Evolutionary conservation across 2,113 vertebrate species (phyloP).

Genomic region (Pseudorectes ferrugineus): DNA sequence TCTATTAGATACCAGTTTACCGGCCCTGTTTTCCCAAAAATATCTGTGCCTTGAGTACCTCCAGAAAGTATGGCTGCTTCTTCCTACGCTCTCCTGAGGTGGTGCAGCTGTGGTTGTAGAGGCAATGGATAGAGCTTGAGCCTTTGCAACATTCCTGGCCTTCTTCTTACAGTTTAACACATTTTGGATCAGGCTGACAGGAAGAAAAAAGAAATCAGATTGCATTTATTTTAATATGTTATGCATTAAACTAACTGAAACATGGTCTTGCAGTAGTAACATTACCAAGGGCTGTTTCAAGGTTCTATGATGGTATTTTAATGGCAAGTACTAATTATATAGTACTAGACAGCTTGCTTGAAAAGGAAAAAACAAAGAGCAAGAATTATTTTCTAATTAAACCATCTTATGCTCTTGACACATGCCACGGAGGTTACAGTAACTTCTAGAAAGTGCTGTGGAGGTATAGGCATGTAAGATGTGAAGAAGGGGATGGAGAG

Average conservation of each 20-base stretch:
- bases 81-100: not conserved
- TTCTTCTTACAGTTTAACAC: not conserved
- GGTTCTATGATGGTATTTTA: not conserved
- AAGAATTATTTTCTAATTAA: not conserved
- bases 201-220: not conserved
- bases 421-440: not conserved
- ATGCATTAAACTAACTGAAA: not conserved
- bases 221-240: not conserved
- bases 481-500: not conserved
- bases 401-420: not conserved
- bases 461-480: not conserved
- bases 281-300: not conserved
- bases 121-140: rapidly evolving
- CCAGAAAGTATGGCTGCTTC: not conserved
- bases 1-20: not conserved
- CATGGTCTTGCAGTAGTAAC: not conserved
- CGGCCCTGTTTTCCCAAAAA: not conserved
- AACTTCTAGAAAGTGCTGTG: not conserved
- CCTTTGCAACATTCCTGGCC: not conserved
- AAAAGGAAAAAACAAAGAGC: not conserved
- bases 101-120: not conserved
- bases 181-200: not conserved
- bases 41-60: not conserved
- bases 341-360: not conserved
- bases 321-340: not conserved